Conservation (phyloP, 23 tunicate genomes). For the Ciona savignyi region DNA sequence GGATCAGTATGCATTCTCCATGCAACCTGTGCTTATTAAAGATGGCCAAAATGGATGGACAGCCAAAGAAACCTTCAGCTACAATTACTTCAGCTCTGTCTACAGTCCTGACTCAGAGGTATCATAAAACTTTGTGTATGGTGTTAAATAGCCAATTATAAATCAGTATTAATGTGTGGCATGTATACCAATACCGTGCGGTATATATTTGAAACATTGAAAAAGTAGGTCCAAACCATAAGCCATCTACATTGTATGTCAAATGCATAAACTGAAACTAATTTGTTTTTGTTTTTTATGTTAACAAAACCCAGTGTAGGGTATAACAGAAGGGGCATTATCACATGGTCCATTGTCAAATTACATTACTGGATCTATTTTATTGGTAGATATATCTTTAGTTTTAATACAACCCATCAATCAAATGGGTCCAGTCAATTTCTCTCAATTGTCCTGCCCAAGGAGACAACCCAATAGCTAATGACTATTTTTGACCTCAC, state of each 20-base stretch:
- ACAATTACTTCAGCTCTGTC: slow-evolving; percentile 36
- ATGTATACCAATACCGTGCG: too few species aligned
- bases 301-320: neutral
- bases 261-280: too few species aligned
- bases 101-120: slow-evolving; percentile 40
- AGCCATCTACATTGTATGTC: neutral
- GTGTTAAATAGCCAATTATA: too few species aligned
- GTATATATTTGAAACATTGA: neutral
- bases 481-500: too few species aligned
- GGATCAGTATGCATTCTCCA: slow-evolving; percentile 59
- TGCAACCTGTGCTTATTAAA: slow-evolving; percentile 71
- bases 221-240: neutral
- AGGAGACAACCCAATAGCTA: too few species aligned
- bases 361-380: too few species aligned
- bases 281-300: slow-evolving; percentile 1
- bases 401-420: too few species aligned
- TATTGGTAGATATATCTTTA: too few species aligned
- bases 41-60: slow-evolving; percentile 81
- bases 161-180: too few species aligned
- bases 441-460: too few species aligned
- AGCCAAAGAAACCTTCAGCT: slow-evolving; percentile 49
- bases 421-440: too few species aligned
- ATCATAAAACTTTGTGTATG: neutral
- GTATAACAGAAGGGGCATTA: neutral
- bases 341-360: neutral